Percentiles rank a stretch among this genome's conserved stretches.
Evolutionary conservation across 2,888 invertebrate species (phyloP).

Genomic region (Bombylius discolor): DNA sequence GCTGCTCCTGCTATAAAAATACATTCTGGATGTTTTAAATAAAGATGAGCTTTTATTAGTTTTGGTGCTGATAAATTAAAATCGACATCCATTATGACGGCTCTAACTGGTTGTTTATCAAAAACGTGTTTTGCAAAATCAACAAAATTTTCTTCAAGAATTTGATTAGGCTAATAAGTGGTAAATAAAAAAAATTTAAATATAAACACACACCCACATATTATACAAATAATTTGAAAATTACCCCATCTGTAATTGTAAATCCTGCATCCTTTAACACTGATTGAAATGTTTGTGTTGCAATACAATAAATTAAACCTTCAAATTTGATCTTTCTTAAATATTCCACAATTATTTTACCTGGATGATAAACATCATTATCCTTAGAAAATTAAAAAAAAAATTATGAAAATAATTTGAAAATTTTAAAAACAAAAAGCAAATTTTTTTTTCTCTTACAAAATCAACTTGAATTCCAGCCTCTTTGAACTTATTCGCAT

Average conservation of each 20-base stretch:
- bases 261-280: slow-evolving; percentile 36
- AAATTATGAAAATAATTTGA: not conserved
- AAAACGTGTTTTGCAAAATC: slow-evolving; percentile 26
- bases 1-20: slow-evolving; percentile 38
- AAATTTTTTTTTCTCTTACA: slow-evolving; percentile 17
- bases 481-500: slow-evolving; percentile 23
- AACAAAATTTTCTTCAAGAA: slow-evolving; percentile 16
- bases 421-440: not conserved
- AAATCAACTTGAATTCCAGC: slow-evolving; percentile 23
- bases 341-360: slow-evolving; percentile 37
- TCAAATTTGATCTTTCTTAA: slow-evolving; percentile 37
- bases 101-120: slow-evolving; percentile 30
- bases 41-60: slow-evolving; percentile 35
- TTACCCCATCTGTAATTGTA: slow-evolving; percentile 29
- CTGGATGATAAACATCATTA: slow-evolving; percentile 33
- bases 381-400: slow-evolving; percentile 3
- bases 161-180: slow-evolving; percentile 13
- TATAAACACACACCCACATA: not conserved
- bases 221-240: not conserved
- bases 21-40: slow-evolving; percentile 36
- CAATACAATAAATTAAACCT: slow-evolving; percentile 37
- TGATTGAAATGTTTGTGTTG: slow-evolving; percentile 27
- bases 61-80: slow-evolving; percentile 36
- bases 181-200: not conserved
- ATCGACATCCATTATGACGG: slow-evolving; percentile 40